Percentiles rank a stretch among this genome's conserved stretches.
These are phyloP conservation scores for Eilema caniola DNA, from an alignment of 2,888 invertebrate species.

Conservation along the genomic window DNA sequence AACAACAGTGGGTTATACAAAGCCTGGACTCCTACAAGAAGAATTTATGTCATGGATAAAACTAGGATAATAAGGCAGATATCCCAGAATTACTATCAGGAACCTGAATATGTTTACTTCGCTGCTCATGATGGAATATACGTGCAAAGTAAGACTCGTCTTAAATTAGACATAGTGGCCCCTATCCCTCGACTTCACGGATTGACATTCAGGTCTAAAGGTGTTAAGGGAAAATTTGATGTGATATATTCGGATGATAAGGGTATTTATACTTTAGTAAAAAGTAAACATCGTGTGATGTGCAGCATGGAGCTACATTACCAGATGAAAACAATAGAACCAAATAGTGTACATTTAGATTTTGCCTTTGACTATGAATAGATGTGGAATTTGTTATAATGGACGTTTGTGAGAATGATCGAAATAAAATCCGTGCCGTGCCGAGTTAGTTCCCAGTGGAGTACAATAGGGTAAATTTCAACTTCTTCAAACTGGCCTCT, in stretches of 20 bases:
- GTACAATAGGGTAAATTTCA: no score
- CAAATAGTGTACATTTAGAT: no score
- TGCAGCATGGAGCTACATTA: background rate
- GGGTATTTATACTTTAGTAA: constrained; percentile 3
- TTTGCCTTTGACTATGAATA: no score
- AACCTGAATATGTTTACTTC: background rate
- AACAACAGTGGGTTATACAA: constrained; percentile 5
- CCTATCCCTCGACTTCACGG: background rate
- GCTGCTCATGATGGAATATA: background rate
- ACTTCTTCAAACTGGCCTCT: no score
- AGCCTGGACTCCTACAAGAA: background rate
- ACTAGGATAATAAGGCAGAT: constrained; percentile 3
- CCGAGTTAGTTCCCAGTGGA: no score
- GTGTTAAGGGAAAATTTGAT: background rate
- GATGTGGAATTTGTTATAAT: no score
- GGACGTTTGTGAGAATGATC: no score
- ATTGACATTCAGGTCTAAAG: background rate
- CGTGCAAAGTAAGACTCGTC: background rate
- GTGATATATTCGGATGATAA: background rate
- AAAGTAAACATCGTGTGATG: background rate
- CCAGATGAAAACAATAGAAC: no score
- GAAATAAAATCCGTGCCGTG: no score
- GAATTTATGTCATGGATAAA: background rate
- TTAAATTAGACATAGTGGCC: background rate
- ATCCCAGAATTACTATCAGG: background rate